Evolutionary conservation across 2,888 invertebrate genomes (phyloP), one percentile per base, ranked within the genome.

Genomic region (Drosophila macrothrix): DNA sequence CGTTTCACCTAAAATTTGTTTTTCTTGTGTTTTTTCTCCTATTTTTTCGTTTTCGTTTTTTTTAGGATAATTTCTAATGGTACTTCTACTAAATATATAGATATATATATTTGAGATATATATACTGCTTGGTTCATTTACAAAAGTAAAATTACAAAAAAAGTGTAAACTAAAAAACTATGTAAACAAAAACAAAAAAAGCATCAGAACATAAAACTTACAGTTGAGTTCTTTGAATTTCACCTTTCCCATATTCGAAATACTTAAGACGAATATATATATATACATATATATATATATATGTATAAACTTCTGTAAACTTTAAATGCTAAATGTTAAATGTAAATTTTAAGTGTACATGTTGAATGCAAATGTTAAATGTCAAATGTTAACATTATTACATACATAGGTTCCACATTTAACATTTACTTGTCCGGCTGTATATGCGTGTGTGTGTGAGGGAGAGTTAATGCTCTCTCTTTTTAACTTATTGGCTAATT

Each of bases 241-340:
- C 83, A 80, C 84, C 90, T 86, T 88, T 86, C 79, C 90, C 88
- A 86, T 90, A 88, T 88, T 86, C 82, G 76, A 87, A 88, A 87
- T 90, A 84, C 76, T 85, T 90, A 83, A 66, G 61, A 73, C 69
- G 62, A 76, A 83, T 85, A 72, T 78, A 72, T 78, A 83, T 37
- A 37, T 37, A 37, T 35, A 37, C 7, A 37, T 19, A 39, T 39
- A 41, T 41, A 41, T 41, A 22, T 43, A 43, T 46, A 25, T 22
- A 22, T 46, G 7, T 46, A 46, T 46, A 25, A 25, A 46, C 35
- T 14, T 35, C 25, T 46, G 46, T 46, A 46, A 46, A 46, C 25
- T 16, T 46, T 46, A 25, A 16, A 46, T 46, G 22, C 46, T 46
- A 46, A 46, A 46, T 46, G 22, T 46, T 46, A 69, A 52, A 70